Evolutionary conservation across 2,113 vertebrate species (phyloP), one percentile per base, ranked within the genome.

Genomic region (Todiramphus saurophagus): DNA sequence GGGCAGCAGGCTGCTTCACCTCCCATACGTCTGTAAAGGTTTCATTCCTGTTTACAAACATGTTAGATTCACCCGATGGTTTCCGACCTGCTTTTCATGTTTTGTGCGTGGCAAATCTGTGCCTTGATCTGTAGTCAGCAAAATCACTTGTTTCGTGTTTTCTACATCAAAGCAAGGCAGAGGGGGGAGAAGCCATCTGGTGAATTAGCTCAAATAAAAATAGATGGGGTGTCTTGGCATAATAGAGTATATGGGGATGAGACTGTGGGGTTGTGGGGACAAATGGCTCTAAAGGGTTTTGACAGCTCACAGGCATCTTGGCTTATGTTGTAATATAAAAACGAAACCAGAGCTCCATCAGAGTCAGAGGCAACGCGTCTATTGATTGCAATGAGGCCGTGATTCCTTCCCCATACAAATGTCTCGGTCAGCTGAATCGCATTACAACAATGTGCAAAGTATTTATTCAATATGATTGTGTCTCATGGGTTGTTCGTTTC

Each of bases 61-160:
- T 0, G 5, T 66, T 55, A 19, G 11, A 39, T 93, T 87, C 84
- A n/a, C 88, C 83, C 3, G 2, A 84, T 27, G 11, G 90, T 84
- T 69, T 58, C 77, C 64, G 89, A 70, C 93, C 60, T 0, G 27
- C 88, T 92, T 95, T 95, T 92, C 73, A 73, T 93, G 90, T 89
- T 93, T 62, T 39, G 81, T 87, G 83, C 74, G 30, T 37, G 55
- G 93, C 86, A 95, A 93, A 96, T 89, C 58, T 92, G 63, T 53
- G 92, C 94, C 92, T 96, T 91, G 89, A 96, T 96, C 94, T 96
- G 89, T 33, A 96, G 92, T 97, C 92, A 94, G 94, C 95, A 95
- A 93, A 96, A 95, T 94, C 92, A 89, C 89, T 96, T 75, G 73
- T 83, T 92, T 8, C 37, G 2, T 16, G 30, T 94, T 96, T 94